Percentiles rank a stretch among this genome's conserved stretches.
Evolutionary conservation across 2,888 invertebrate species (phyloP).

Genomic region (Himalopsyche anomala): DNA sequence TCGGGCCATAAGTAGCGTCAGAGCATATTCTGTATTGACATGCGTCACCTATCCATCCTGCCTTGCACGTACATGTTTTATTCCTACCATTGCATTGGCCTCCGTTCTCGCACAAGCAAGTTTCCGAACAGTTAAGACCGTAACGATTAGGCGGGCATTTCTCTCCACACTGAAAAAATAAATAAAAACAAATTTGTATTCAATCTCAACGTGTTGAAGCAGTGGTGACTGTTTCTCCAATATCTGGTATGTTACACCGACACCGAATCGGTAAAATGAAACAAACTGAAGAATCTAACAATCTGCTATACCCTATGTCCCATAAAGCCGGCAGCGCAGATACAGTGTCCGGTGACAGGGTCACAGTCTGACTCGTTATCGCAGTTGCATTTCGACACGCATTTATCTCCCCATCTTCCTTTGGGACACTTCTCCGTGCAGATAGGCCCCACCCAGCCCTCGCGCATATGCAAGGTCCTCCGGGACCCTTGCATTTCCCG

Average conservation of each 20-base stretch:
- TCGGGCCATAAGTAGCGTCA: slow-evolving; percentile 80
- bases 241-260: too few species aligned
- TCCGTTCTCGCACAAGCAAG: too few species aligned
- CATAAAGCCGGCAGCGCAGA: slow-evolving; percentile 88
- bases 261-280: too few species aligned
- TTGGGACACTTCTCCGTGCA: slow-evolving; percentile 87
- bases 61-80: too few species aligned
- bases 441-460: slow-evolving; percentile 91
- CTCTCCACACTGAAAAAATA: too few species aligned
- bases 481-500: slow-evolving; percentile 85
- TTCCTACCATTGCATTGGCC: too few species aligned
- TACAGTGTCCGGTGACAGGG: slow-evolving; percentile 86
- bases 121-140: too few species aligned
- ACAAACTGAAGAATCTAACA: not conserved
- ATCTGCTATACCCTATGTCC: slow-evolving; percentile 80
- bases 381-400: slow-evolving; percentile 90
- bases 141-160: too few species aligned
- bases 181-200: too few species aligned
- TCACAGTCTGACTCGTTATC: slow-evolving; percentile 92
- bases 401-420: slow-evolving; percentile 90
- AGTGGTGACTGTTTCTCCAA: too few species aligned
- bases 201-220: too few species aligned
- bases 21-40: slow-evolving; percentile 82
- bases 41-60: too few species aligned
- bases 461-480: slow-evolving; percentile 86